Percentiles rank a stretch among this genome's conserved stretches.
These are phyloP conservation scores for Trogon surrucura DNA, from an alignment of 2,113 vertebrate genomes.

Conservation along the genomic window DNA sequence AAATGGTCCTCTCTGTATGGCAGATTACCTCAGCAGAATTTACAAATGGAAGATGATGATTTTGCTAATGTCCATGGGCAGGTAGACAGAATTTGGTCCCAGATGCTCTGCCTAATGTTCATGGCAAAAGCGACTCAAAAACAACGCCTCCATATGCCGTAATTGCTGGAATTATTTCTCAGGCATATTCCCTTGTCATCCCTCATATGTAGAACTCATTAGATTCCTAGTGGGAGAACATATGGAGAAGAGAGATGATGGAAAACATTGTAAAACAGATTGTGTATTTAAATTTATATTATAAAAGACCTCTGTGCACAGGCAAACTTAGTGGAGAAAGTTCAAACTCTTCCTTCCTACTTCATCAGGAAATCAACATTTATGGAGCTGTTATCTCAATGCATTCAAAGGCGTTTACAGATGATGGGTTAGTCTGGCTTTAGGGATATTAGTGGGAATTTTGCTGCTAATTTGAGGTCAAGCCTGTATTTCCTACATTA, in stretches of 20 bases:
- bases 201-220: conserved; percentile 75
- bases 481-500: neutral
- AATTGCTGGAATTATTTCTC: conserved; percentile 71
- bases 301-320: conserved; percentile 59
- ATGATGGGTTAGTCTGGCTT: neutral
- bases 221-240: conserved; percentile 77
- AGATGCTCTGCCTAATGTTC: conserved; percentile 56
- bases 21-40: conserved; percentile 42
- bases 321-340: conserved; percentile 15
- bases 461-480: neutral
- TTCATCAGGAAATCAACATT: neutral
- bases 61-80: conserved; percentile 53
- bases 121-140: conserved; percentile 64
- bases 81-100: conserved; percentile 60
- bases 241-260: conserved; percentile 70
- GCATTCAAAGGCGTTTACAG: neutral
- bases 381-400: neutral
- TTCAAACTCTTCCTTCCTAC: neutral
- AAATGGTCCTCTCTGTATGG: conserved; percentile 28
- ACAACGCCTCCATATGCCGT: conserved; percentile 67
- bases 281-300: conserved; percentile 61
- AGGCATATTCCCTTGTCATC: conserved; percentile 71
- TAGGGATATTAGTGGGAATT: neutral
- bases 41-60: conserved; percentile 39
- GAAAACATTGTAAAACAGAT: conserved; percentile 58